Conservation (phyloP, 2,888 invertebrate genomes). For the Polietes domitor region DNA sequence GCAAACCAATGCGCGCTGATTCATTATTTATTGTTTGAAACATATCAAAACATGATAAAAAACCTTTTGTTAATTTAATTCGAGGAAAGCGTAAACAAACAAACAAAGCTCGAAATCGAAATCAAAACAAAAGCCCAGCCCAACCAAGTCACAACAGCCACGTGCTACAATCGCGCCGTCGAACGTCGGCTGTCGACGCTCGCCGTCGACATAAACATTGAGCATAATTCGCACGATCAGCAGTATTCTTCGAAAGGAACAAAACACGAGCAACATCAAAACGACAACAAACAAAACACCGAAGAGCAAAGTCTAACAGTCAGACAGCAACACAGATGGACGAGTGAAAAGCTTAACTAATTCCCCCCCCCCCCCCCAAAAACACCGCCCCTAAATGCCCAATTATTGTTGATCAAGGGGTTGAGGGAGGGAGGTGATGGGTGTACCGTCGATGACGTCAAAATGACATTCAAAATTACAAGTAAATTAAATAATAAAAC, state of each 20-base stretch:
- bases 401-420: no score
- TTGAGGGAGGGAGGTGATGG: no score
- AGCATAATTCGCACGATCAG: slow-evolving; percentile 63
- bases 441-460: slow-evolving; percentile 16
- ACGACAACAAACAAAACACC: slow-evolving; percentile 29
- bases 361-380: not conserved
- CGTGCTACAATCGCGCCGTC: slow-evolving; percentile 56
- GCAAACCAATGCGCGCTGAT: not conserved
- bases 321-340: not conserved
- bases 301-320: not conserved
- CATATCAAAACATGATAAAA: slow-evolving; percentile 65
- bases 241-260: slow-evolving; percentile 25
- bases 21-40: slow-evolving; percentile 43
- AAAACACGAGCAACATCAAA: slow-evolving; percentile 2
- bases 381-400: no score
- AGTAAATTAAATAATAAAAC: slow-evolving; percentile 5
- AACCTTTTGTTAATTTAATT: slow-evolving; percentile 57
- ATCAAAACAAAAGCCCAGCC: slow-evolving; percentile 56
- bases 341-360: not conserved
- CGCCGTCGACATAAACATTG: not conserved
- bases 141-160: slow-evolving; percentile 37
- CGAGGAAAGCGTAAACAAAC: slow-evolving; percentile 43
- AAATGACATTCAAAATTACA: slow-evolving; percentile 9
- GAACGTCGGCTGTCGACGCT: no score
- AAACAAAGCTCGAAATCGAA: slow-evolving; percentile 34